Base-by-base conservation (phyloP, 2,113 vertebrate genomes). In the Oxyura jamaicensis region DNA sequence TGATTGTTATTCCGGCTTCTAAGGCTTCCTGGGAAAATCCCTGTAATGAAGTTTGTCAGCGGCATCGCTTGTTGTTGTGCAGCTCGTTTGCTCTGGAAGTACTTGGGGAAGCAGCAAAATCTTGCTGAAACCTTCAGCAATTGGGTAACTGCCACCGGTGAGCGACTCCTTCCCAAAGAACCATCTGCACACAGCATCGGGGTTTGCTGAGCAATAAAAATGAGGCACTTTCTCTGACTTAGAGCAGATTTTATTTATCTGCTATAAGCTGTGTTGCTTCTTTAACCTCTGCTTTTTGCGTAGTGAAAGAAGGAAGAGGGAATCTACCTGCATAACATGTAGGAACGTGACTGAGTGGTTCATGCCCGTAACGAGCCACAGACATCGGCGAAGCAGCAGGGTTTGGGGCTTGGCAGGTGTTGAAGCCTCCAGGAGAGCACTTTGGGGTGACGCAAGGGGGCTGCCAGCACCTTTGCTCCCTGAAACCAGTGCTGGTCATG, bases 401-500 rank as follows among this genome's bases (percentile, higher is more conserved):
- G 26, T 21, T 36, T 66, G 1, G 69, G 58, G 29, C 12, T 52
- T 67, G 29, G 11, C 31, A 10, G 39, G 41, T 8, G 1, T 7
- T 11, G 6, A 48, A 56, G 44, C 44, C 65, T 28, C 42, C 11
- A 4, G 25, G 26, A 72, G 31, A 60, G 33, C 56, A 1, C 56
- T 50, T 6, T 3, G 19, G 18, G 41, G 29, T 62, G 2, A 48
- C 25, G 4, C 0, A n/a, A 44, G 44, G 63, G 41, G 53, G 0
- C 39, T 29, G 50, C 13, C 6, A 4, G 33, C 6, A 35, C 14
- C 1, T 12, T 33, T 7, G 1, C 62, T 44, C 33, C 18, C 42
- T 19, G 42, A 5, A 7, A 1, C 19, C 1, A 33, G 15, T 23
- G 33, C 41, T 6, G 4, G 48, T 25, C 14, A 44, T 22, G 0